Percentiles rank a stretch among this genome's conserved stretches.
Evolutionary conservation across 2,888 invertebrate species (phyloP).

Genomic region (Ptilodon capucinus): DNA sequence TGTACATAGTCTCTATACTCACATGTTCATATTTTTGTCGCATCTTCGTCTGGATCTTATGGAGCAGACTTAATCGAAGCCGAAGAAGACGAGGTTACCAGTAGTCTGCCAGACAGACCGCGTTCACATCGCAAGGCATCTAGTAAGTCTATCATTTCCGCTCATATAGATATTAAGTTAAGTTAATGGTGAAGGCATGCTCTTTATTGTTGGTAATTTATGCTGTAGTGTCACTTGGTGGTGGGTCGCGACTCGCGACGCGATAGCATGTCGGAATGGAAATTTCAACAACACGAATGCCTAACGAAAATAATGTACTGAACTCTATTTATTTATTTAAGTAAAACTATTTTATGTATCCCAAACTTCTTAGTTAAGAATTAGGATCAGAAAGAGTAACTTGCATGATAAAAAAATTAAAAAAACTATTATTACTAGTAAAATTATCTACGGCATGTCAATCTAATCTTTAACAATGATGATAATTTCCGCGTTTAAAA

Average conservation of each 20-base stretch:
- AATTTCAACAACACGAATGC: conserved; percentile 6
- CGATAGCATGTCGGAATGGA: not conserved
- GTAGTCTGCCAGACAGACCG: conserved; percentile 71
- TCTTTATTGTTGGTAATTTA: conserved; percentile 24
- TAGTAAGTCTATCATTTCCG: conserved; percentile 72
- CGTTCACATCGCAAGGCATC: conserved; percentile 80
- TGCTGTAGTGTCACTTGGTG: conserved; percentile 21
- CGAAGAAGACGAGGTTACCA: conserved; percentile 80
- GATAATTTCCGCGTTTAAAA: conserved; percentile 24
- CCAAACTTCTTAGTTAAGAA: no score
- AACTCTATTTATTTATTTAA: not conserved
- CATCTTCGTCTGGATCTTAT: conserved; percentile 37
- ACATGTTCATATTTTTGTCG: conserved; percentile 44
- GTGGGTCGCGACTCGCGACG: conserved; percentile 10
- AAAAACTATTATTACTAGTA: conserved; percentile 1
- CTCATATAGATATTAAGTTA: conserved; percentile 19
- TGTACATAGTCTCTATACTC: conserved; percentile 45
- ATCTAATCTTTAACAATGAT: conserved; percentile 12
- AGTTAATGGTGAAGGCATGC: conserved; percentile 30
- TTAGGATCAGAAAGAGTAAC: not conserved
- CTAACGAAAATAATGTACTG: not conserved
- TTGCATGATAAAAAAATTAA: not conserved
- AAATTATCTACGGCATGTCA: conserved; percentile 21
- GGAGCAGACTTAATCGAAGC: conserved; percentile 82
- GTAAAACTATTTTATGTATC: no score